Evolutionary conservation across 2,888 invertebrate species (phyloP), one percentile per base, ranked within the genome.

Genomic region (Apodemia duryi): DNA sequence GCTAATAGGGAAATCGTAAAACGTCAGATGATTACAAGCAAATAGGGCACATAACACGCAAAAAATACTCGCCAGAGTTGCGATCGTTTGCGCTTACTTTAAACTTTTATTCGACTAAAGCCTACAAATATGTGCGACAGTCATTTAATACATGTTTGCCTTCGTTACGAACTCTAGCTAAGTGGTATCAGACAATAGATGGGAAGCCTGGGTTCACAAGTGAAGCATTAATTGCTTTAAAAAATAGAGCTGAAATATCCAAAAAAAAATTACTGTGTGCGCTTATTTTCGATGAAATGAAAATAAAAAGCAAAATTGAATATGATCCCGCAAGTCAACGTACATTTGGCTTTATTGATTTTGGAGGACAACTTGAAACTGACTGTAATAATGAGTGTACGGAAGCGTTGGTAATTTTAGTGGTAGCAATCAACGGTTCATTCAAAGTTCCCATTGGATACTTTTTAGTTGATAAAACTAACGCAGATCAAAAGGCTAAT

Each of bases 241-340:
- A 38, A 61, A 6, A n/a, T 13, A 61, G 10, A 28, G 38, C 61
- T n/a, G 38, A 21, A 41, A 13, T 13, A 43, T 38, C 21, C 21
- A 61, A 61, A 41, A 13, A 38, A 10, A 28, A 61, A 21, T 61
- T 43, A n/a, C n/a, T 41, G 2, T n/a, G 41, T n/a, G 38, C 35
- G 38, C 38, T 61, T n/a, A 28, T 61, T n/a, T 61, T 61, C 28
- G 61, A 43, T 38, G 61, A 61, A n/a, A 61, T 41, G n/a, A 61
- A 61, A 61, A 61, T 43, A n/a, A 61, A 41, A 38, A 38, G 10
- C 2, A 61, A 61, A 38, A 6, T 61, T 6, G 61, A 61, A n/a
- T 61, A 41, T 38, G 43, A 21, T 6, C 61, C 61, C 2, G 10
- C n/a, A 6, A 61, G 21, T 9, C 61, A 41, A 61, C 38, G 61